A percentile compares a stretch with the other conserved stretches of the same genome.
Evolutionary conservation across 2,888 invertebrate species (phyloP).

Genomic region (Tuta absoluta): DNA sequence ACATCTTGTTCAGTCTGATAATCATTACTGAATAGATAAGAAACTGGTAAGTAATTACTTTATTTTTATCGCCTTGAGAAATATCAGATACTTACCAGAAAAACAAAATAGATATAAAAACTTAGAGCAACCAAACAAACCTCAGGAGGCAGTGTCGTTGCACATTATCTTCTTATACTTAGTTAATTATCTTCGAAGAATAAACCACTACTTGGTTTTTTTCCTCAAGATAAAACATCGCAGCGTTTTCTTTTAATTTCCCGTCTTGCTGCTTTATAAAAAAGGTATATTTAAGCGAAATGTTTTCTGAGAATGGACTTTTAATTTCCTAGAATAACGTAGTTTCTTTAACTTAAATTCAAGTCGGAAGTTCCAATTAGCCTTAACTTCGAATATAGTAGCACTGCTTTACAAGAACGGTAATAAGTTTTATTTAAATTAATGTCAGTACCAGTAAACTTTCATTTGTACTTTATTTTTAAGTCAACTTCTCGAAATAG

Average conservation of each 20-base stretch:
- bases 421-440: background rate
- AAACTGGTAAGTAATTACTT: no score
- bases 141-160: background rate
- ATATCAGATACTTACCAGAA: background rate
- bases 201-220: background rate
- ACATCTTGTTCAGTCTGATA: no score
- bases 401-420: background rate
- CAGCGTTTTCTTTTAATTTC: slow-evolving; percentile 1
- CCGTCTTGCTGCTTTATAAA: background rate
- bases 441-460: slow-evolving; percentile 5
- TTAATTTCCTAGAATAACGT: background rate
- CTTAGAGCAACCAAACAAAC: background rate
- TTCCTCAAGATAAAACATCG: background rate
- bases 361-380: slow-evolving; percentile 6
- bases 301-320: slow-evolving; percentile 2
- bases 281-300: background rate
- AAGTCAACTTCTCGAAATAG: background rate
- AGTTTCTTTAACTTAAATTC: slow-evolving; percentile 5
- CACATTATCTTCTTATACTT: background rate
- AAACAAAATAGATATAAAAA: background rate
- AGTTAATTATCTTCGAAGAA: slow-evolving; percentile 4
- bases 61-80: background rate
- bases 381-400: slow-evolving; percentile 1
- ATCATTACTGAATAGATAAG: no score
- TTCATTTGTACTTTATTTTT: background rate